A percentile compares a stretch with the other conserved stretches of the same genome.
phyloP scores from a whole-genome alignment of 2,888 invertebrate species.

The Aphidoletes aphidimyza region DNA sequence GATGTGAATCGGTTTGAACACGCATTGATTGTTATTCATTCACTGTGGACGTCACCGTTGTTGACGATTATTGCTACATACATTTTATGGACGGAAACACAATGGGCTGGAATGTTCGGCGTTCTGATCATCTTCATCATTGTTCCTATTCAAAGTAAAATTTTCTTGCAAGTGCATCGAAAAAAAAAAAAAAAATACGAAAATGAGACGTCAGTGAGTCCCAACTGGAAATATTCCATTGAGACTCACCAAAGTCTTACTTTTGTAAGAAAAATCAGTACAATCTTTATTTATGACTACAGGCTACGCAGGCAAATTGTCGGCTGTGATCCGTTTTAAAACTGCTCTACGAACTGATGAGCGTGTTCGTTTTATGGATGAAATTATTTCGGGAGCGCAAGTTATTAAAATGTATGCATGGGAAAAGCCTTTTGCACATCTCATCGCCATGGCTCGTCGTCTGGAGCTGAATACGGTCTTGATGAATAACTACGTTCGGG shows the following conservation, averaged over 20 bases:
- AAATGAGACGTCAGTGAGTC: no score
- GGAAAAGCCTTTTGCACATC: slow-evolving; percentile 84
- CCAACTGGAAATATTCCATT: no score
- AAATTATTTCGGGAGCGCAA: slow-evolving; percentile 74
- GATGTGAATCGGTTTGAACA: slow-evolving; percentile 87
- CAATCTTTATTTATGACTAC: no score
- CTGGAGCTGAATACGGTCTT: slow-evolving; percentile 72
- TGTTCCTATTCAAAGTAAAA: slow-evolving; percentile 81
- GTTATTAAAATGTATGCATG: slow-evolving; percentile 95
- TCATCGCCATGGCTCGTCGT: slow-evolving; percentile 77
- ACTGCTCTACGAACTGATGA: slow-evolving; percentile 76
- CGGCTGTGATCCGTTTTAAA: slow-evolving; percentile 65
- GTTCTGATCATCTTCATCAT: slow-evolving; percentile 77
- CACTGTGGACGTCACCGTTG: slow-evolving; percentile 82
- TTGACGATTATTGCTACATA: slow-evolving; percentile 74
- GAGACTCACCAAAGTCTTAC: no score
- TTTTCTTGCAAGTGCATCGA: no score
- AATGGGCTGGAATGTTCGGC: slow-evolving; percentile 75
- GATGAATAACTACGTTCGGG: slow-evolving; percentile 73
- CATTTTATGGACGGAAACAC: slow-evolving; percentile 76
- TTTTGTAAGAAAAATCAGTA: no score
- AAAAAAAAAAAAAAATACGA: no score
- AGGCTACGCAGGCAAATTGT: slow-evolving; percentile 62
- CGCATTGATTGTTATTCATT: slow-evolving; percentile 79
- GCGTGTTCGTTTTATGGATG: slow-evolving; percentile 81